phyloP scores from a whole-genome alignment of 2,797 vertebrate species.

The Catamblyrhynchus diadema region DNA sequence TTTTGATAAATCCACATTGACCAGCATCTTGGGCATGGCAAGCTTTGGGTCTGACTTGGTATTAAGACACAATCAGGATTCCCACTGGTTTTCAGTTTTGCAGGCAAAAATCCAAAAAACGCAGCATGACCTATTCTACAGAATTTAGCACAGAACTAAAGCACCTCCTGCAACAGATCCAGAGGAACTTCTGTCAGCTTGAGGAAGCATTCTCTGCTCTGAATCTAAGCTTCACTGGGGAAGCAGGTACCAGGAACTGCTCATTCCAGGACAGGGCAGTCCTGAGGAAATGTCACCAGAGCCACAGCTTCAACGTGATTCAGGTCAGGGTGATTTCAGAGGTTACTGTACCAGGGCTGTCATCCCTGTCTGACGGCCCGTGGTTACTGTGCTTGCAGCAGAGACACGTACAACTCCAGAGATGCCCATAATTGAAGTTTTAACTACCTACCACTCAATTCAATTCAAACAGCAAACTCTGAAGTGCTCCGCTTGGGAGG shows the following conservation, averaged over 20 bases:
- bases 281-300: background rate
- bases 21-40: background rate
- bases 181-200: background rate
- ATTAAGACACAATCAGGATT: background rate
- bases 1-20: background rate
- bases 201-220: background rate
- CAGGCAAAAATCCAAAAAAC: background rate
- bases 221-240: background rate
- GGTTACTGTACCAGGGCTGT: background rate
- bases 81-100: background rate
- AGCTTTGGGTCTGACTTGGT: background rate
- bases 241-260: constrained; percentile 28
- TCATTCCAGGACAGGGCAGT: constrained; percentile 34
- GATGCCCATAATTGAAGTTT: constrained; percentile 39
- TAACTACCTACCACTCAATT: background rate
- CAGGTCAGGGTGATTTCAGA: constrained; percentile 39
- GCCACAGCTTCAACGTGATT: background rate
- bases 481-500: background rate
- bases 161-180: background rate
- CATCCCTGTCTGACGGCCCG: background rate
- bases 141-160: background rate
- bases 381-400: background rate
- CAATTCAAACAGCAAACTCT: background rate
- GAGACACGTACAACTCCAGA: background rate
- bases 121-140: background rate